These are phyloP conservation scores for Drosophila serrata DNA, from an alignment of 1,140 invertebrate genomes.

Conservation along the genomic window DNA sequence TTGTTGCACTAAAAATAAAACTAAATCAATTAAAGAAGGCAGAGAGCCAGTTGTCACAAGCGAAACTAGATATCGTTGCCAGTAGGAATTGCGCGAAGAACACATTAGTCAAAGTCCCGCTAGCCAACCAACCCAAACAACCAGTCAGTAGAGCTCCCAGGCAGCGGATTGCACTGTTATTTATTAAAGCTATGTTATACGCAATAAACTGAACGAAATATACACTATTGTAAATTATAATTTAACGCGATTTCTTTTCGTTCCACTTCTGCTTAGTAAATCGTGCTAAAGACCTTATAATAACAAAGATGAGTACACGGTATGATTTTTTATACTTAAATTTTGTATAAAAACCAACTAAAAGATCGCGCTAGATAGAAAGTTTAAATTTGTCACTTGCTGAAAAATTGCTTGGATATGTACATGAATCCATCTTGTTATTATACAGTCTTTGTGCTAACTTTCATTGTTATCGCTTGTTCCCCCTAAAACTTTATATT, in stretches of 20 bases:
- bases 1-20: slow-evolving; percentile 72
- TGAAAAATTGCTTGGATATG: neutral
- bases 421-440: neutral
- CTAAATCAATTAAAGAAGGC: slow-evolving; percentile 46
- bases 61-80: slow-evolving; percentile 33
- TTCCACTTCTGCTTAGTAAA: slow-evolving; percentile 33
- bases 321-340: neutral
- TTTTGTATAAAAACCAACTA: neutral
- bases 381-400: neutral
- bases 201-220: slow-evolving; percentile 43
- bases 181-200: slow-evolving; percentile 70
- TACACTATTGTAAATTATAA: slow-evolving; percentile 53
- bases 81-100: slow-evolving; percentile 24
- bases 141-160: slow-evolving; percentile 47
- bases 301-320: neutral
- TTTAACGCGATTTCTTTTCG: slow-evolving; percentile 43
- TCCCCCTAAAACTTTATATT: slow-evolving; percentile 13
- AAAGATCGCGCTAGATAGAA: neutral
- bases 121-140: slow-evolving; percentile 46
- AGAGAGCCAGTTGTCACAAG: slow-evolving; percentile 59
- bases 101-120: slow-evolving; percentile 42
- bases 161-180: slow-evolving; percentile 59
- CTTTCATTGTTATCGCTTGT: slow-evolving; percentile 59
- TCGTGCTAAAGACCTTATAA: slow-evolving; percentile 24
- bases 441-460: neutral